phyloP scores from a whole-genome alignment of 2,888 invertebrate genomes.

The Zaprionus bogoriensis region DNA sequence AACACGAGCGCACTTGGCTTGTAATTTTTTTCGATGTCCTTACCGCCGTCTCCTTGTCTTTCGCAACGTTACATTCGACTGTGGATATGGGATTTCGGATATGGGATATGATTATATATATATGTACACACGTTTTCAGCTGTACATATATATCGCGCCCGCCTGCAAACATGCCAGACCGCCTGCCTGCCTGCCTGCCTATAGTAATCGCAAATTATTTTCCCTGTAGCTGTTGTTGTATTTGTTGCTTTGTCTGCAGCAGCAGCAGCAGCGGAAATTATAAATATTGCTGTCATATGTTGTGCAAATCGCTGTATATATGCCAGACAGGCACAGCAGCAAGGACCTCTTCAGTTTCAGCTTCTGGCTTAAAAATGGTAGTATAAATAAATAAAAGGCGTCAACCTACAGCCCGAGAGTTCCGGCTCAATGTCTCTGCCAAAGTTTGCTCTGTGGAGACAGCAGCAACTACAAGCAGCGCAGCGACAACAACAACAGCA shows the following conservation, averaged over 20 bases:
- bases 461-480: too few species aligned
- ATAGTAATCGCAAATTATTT: conserved; percentile 72
- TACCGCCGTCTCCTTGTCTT: conserved; percentile 59
- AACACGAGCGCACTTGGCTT: conserved; percentile 75
- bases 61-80: conserved; percentile 55
- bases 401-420: conserved; percentile 23
- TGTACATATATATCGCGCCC: too few species aligned
- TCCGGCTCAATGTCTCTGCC: conserved; percentile 42
- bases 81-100: conserved; percentile 34
- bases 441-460: conserved; percentile 56
- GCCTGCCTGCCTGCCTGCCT: conserved; percentile 36
- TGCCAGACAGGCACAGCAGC: conserved; percentile 50
- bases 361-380: conserved; percentile 20
- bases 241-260: conserved; percentile 56
- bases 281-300: conserved; percentile 73
- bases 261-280: conserved; percentile 69
- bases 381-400: conserved; percentile 28
- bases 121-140: too few species aligned
- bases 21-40: conserved; percentile 51
- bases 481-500: conserved; percentile 3
- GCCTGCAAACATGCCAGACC: too few species aligned
- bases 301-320: conserved; percentile 41
- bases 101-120: conserved; percentile 19
- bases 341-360: conserved; percentile 44
- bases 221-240: conserved; percentile 23